Evolutionary conservation across 2,888 invertebrate genomes (phyloP), one percentile per base, ranked within the genome.

Genomic region (Zygothrica quintamaculata): DNA sequence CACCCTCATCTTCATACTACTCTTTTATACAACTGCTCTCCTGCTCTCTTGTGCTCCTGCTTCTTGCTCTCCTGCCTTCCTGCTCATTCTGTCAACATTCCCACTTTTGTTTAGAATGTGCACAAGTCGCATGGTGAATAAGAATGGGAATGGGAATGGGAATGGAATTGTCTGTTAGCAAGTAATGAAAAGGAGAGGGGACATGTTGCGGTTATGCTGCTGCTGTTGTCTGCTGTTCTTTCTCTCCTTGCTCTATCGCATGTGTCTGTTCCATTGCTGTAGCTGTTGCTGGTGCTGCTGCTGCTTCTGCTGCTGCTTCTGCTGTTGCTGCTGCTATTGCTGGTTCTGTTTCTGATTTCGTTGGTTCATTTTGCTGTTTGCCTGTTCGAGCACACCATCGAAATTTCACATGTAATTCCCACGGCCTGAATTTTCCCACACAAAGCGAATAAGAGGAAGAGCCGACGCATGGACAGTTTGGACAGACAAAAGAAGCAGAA

Each of bases 381-480:
- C 90, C 90, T 90, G 88, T 84, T 89, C 79, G 61, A 60, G 84
- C 86, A 89, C 91, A 90, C 91, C 90, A 90, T 90, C 89, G 85
- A 90, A 90, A 91, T 90, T 90, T 89, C 88, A 89, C 81, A 89
- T 89, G 89, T 90, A 90, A 90, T 90, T 90, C 91, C 91, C 90
- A 90, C 90, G 90, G 89, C 90, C 88, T 88, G 87, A 89, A 90
- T 90, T 90, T 90, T 90, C 90, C 90, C 90, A 90, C 90, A 90
- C 84, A 82, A 75, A 72, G 47, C 64, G 80, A 75, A 75, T 82
- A 84, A 79, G 78, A 78, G 68, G 76, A 72, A 82, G 79, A 70
- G 69, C 70, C 73, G 79, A 67, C 77, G 65, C 67, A 76, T 69
- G 72, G 74, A 59, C 74, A 58, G 52, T 47, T 67, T 72, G 67